A percentile compares a stretch with the other conserved stretches of the same genome.
Conservation (phyloP, 2,888 invertebrate genomes). For the Taphrorychus bicolor region DNA sequence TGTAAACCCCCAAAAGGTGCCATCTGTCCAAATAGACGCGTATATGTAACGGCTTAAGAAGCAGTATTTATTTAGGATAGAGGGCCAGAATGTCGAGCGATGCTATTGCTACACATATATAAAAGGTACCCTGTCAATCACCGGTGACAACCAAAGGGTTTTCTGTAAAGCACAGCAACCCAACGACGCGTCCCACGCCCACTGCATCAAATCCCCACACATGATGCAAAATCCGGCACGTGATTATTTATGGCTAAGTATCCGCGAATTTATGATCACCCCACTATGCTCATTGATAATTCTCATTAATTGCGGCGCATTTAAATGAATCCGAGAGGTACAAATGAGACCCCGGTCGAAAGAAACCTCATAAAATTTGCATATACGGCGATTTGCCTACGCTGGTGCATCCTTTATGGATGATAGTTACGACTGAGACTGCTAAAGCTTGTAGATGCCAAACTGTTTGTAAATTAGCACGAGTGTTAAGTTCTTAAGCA, state of each 20-base stretch:
- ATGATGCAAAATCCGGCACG: not conserved
- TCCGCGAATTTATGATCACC: slow-evolving; percentile 26
- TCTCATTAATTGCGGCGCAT: slow-evolving; percentile 33
- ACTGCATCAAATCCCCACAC: not conserved
- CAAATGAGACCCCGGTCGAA: slow-evolving; percentile 28
- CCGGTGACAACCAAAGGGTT: not conserved
- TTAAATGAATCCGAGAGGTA: slow-evolving; percentile 37
- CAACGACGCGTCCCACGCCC: not conserved
- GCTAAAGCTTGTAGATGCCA: not conserved
- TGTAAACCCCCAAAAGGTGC: not conserved
- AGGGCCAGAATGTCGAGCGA: not conserved
- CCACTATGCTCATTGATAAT: slow-evolving; percentile 31
- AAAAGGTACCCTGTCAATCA: not conserved
- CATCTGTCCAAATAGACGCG: not conserved
- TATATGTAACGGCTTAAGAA: not conserved
- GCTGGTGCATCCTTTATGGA: slow-evolving; percentile 19
- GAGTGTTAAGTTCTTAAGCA: no score
- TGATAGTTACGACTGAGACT: not conserved
- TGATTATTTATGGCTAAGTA: slow-evolving; percentile 22
- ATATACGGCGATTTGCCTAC: slow-evolving; percentile 24
- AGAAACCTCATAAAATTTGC: slow-evolving; percentile 22
- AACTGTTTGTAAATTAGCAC: no score
- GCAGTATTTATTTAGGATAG: not conserved
- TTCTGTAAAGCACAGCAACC: not conserved
- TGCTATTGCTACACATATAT: no score